Base-by-base conservation (phyloP, 2,888 invertebrate genomes). In the Nezara viridula region DNA sequence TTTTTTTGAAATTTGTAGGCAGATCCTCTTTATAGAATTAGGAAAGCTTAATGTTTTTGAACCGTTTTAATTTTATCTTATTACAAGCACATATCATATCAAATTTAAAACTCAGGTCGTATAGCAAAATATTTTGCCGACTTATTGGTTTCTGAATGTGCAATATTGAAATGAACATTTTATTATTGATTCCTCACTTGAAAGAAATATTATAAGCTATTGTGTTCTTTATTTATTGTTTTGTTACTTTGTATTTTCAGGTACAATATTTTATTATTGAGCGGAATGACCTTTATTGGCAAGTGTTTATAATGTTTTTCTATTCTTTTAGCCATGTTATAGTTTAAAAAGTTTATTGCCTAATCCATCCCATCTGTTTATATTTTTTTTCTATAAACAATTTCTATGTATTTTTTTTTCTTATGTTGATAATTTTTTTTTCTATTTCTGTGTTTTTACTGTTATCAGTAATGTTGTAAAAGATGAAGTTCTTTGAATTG, bases 171-270 rank as follows among this genome's bases (percentile, higher is more conserved):
- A 10, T 44, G 10, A 44, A 10, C 44, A 44, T 5, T 44, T 44
- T 7, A 44, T 44, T 44, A 10, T 44, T 7, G 10, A 81, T 4
- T 81, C 44, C 44, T 24, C 7, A 19, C 44, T 44, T 44, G 60
- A 73, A 73, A 47, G 10, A n/a, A 16, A n/a, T 27, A 10, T 27
- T 16, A 27, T 81, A 81, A 44, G n/a, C n/a, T 44, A 40, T 44
- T 81, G 44, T n/a, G n/a, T 47, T 47, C 21, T 24, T 47, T 44
- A 81, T 47, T 81, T 47, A 47, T 81, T 81, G 40, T 40, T 81
- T 24, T 81, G 24, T 81, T 81, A 24, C n/a, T 44, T 77, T 81
- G 24, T 81, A 81, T 81, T 81, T 47, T 44, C 24, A n/a, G 81
- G 14, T 44, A 44, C 44, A 81, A 40, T 81, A n/a, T 81, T 24